phyloP scores from a whole-genome alignment of 2,113 vertebrate genomes.

The Upupa epops region DNA sequence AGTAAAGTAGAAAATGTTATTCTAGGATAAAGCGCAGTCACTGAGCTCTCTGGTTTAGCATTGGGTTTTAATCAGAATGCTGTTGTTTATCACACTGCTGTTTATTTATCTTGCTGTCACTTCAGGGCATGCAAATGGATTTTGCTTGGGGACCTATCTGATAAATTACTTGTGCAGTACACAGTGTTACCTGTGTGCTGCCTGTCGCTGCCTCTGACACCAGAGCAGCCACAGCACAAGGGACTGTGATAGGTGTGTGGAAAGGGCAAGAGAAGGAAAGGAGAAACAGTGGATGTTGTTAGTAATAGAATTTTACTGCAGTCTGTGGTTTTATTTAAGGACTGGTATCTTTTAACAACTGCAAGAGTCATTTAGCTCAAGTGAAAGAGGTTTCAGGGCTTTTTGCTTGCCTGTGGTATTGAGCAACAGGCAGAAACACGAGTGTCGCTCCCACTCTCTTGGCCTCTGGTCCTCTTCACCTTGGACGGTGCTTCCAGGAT shows the following conservation, averaged over 20 bases:
- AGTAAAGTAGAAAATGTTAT: neutral
- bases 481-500: neutral
- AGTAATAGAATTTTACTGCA: neutral
- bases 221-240: neutral
- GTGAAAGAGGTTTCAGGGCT: neutral
- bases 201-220: neutral
- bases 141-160: neutral
- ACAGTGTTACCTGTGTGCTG: neutral
- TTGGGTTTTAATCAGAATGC: neutral
- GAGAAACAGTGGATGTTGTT: neutral
- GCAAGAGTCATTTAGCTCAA: neutral
- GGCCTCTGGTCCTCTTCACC: neutral
- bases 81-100: neutral
- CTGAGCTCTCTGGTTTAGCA: neutral
- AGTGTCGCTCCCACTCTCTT: neutral
- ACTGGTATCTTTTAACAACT: neutral
- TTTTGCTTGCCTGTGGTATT: neutral
- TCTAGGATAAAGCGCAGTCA: neutral
- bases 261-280: neutral
- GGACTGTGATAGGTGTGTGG: accelerated
- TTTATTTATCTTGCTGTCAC: neutral
- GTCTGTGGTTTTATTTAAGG: neutral
- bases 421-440: neutral
- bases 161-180: neutral
- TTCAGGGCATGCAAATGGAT: neutral